phyloP scores from a whole-genome alignment of 2,888 invertebrate genomes.

The Perdita meconis region DNA sequence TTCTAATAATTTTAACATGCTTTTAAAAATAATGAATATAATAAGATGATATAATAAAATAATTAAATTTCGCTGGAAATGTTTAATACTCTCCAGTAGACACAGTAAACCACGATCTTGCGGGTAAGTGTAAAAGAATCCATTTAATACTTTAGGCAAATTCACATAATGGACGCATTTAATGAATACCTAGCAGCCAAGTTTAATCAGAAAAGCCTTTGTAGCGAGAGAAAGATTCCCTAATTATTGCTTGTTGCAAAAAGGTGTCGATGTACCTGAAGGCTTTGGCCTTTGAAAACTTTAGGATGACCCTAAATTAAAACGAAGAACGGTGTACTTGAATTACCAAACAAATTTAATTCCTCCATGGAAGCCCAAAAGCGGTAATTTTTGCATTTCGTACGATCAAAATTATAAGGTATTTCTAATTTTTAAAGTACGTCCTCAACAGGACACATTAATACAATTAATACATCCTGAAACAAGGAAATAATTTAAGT shows the following conservation, averaged over 20 bases:
- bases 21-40: no score
- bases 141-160: background rate
- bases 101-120: background rate
- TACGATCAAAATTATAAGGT: constrained; percentile 17
- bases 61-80: background rate
- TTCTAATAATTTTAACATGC: no score
- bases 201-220: background rate
- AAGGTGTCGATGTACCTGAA: background rate
- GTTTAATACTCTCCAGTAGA: background rate
- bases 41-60: no score
- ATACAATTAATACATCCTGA: constrained; percentile 19
- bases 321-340: constrained; percentile 23
- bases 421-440: constrained; percentile 33
- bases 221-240: background rate
- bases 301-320: constrained; percentile 30
- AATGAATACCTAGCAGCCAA: background rate
- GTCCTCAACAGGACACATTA: constrained; percentile 25
- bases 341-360: constrained; percentile 45
- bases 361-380: background rate
- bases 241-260: constrained; percentile 13
- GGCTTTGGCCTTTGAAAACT: constrained; percentile 9
- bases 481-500: constrained; percentile 39
- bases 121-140: background rate
- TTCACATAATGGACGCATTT: background rate
- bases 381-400: constrained; percentile 44